A percentile compares a stretch with the other conserved stretches of the same genome.
Conservation (phyloP, 2,797 vertebrate genomes). For the Crocodylus rhombifer region DNA sequence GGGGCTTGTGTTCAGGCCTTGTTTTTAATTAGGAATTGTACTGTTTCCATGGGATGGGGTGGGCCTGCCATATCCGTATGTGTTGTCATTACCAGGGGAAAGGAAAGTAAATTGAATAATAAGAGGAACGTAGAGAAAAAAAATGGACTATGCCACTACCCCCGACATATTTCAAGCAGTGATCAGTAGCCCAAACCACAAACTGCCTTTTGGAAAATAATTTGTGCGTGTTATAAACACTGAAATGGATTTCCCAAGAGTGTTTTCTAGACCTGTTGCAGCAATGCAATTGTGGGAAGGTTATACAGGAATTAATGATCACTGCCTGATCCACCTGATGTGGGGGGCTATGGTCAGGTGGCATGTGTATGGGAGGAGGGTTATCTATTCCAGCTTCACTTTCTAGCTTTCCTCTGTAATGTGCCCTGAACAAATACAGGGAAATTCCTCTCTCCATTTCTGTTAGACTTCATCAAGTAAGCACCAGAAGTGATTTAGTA, state of each 20-base stretch:
- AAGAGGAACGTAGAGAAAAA: background rate
- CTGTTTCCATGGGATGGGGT: background rate
- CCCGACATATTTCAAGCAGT: background rate
- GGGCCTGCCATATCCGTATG: background rate
- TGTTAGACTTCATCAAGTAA: background rate
- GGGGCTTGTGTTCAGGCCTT: background rate
- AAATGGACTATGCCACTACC: background rate
- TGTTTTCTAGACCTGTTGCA: background rate
- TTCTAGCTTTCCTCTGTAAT: background rate
- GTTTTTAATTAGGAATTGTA: no score
- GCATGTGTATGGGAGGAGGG: background rate
- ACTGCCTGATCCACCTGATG: background rate
- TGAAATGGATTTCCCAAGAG: background rate
- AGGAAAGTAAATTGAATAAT: background rate
- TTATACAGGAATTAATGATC: background rate
- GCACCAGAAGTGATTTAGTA: constrained; percentile 3
- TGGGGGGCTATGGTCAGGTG: background rate
- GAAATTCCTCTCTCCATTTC: background rate
- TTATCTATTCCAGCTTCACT: background rate
- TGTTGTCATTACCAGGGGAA: background rate
- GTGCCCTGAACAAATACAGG: background rate
- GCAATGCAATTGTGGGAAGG: no score
- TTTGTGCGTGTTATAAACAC: background rate
- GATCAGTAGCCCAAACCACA: background rate
- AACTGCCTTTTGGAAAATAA: background rate